Base-by-base conservation (phyloP, 2,888 invertebrate species). In the Drosophila emarginata region DNA sequence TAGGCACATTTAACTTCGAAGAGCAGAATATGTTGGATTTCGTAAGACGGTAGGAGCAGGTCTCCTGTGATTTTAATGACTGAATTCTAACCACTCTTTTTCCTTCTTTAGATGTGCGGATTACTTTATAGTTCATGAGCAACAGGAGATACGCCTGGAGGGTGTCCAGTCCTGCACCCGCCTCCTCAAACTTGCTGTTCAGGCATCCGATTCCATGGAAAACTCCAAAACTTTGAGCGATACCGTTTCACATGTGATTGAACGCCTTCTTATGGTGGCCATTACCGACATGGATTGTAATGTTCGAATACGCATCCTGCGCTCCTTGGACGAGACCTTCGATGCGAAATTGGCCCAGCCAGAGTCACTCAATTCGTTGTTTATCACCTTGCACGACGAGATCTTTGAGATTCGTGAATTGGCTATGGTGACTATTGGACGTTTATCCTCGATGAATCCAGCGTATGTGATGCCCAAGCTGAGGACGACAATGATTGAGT, bases 381-480 rank as follows among this genome's bases (percentile, higher is more conserved):
- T 99, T 88, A 96, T 99, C 66, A 97, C 98, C 0, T 94, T 99
- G 92, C 98, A 99, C 92, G 99, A 99, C 91, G 99, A 99, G 92
- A 96, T 97, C 77, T 97, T 98, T 90, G 98, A 98, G 92, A 98
- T 99, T 74, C 93, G 99, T 36, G 99, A 99, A 91, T 92, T 98
- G 54, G 97, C 98, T 0, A 96, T 99, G 76, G 97, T 97, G 77
- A 98, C 97, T 0, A 96, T 99, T 63, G 99, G 99, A 0, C 93
- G 98, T 64, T 92, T 99, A 67, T 98, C 98, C 86, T 94, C 95
- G 23, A 96, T 98, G 90, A 99, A 99, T 93, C 99, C 99, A 0
- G 99, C 99, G 0, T 99, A 99, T 91, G 97, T 99, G 1, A 97
- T 99, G 96, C 99, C 99, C 0, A 97, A 97, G 11, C 93, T 99